phyloP scores from a whole-genome alignment of 2,797 vertebrate species.

The Helarctos malayanus region DNA sequence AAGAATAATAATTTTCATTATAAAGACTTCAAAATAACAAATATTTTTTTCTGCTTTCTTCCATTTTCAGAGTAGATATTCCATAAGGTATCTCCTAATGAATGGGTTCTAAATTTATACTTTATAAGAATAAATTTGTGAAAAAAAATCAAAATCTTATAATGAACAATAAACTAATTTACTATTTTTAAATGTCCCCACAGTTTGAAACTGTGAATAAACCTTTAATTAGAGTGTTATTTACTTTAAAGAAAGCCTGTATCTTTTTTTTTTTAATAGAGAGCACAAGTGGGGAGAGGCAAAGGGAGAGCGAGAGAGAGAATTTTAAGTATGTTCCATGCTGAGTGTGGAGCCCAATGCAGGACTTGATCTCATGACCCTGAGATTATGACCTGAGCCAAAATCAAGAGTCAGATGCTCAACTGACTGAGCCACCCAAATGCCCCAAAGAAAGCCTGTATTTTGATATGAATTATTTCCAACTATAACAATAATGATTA shows the following conservation, averaged over 20 bases:
- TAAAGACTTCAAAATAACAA: background rate
- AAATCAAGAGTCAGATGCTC: background rate
- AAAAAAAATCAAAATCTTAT: slow-evolving; percentile 14
- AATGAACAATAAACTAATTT: slow-evolving; percentile 19
- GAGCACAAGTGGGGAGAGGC: background rate
- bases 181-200: background rate
- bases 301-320: background rate
- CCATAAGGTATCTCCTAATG: background rate
- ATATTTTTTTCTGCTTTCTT: background rate
- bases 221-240: background rate
- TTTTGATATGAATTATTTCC: background rate
- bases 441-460: background rate
- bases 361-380: background rate
- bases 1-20: slow-evolving; percentile 24
- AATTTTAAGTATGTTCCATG: background rate
- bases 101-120: slow-evolving; percentile 10
- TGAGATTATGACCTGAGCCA: background rate
- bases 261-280: background rate
- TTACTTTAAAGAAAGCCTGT: slow-evolving; percentile 25
- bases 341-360: background rate
- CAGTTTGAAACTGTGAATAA: slow-evolving; percentile 25
- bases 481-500: slow-evolving; percentile 13
- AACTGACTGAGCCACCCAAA: background rate
- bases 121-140: slow-evolving; percentile 3
- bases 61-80: background rate